Conservation (phyloP, 2,888 invertebrate genomes). For the Tinea pellionella region DNA sequence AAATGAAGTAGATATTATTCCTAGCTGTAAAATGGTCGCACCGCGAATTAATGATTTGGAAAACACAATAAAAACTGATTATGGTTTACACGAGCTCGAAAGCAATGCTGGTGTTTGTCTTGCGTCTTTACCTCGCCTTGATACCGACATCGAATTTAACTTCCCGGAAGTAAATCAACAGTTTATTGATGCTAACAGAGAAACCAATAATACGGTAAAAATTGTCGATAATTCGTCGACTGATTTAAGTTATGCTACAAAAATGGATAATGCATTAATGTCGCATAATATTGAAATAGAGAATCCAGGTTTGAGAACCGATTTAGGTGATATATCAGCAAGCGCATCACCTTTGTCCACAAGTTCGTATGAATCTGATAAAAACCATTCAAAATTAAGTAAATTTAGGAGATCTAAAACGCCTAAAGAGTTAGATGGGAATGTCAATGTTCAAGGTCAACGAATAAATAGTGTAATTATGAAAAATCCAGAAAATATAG, state of each 20-base stretch:
- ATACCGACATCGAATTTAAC: slow-evolving; percentile 59
- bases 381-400: slow-evolving; percentile 45
- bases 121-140: slow-evolving; percentile 53
- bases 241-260: neutral
- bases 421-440: slow-evolving; percentile 19
- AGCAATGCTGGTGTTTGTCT: slow-evolving; percentile 54
- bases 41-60: slow-evolving; percentile 31
- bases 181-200: slow-evolving; percentile 57
- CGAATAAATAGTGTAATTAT: slow-evolving; percentile 61
- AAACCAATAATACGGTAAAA: slow-evolving; percentile 17
- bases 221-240: neutral
- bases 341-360: neutral
- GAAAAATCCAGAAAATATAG: slow-evolving; percentile 55
- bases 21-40: slow-evolving; percentile 52
- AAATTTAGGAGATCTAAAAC: slow-evolving; percentile 47
- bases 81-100: slow-evolving; percentile 53
- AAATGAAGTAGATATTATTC: slow-evolving; percentile 18
- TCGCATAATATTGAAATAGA: slow-evolving; percentile 13
- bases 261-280: slow-evolving; percentile 22
- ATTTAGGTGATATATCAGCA: neutral
- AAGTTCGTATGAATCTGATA: slow-evolving; percentile 23
- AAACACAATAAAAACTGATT: slow-evolving; percentile 36
- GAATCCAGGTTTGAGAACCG: neutral
- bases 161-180: slow-evolving; percentile 65
- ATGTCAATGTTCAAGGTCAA: slow-evolving; percentile 22